Evolutionary conservation across 35 echinoderm and acorn worm species (phyloP), one percentile per base, ranked within the genome.

Genomic region (Apostichopus parvimensis): DNA sequence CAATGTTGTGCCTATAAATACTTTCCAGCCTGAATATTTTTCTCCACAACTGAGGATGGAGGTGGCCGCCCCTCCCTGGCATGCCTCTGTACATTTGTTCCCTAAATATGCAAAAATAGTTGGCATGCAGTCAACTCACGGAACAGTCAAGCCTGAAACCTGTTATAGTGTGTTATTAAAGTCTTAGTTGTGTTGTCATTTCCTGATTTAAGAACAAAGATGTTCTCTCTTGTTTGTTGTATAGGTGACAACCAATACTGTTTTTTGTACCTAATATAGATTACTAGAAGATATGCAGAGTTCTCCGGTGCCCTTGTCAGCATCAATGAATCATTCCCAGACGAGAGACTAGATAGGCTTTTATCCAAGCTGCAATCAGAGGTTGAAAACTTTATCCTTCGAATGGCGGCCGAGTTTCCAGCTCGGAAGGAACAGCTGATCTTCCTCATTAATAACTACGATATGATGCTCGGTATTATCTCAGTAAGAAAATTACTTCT

Each of bases 361-460:
- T 90, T 99, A 8, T 93, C 95, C 8, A 77, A 82, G 17, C 83
- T 99, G 9, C 95, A 96, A 79, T 75, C 92, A 12, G 97, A 99
- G 28, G 97, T 99, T 23, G 95, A 99, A 65, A 99, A 99, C 89
- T 99, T 99, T 89, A 99, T 99, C 71, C 92, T 99, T 9, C 92
- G 95, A n/a, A 96, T 99, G 95, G 97, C 97, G 0, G 97, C 97
- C 4, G 97, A 99, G 93, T 99, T 99, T 23, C 97, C 97, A 20
- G 85, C 92, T 5, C 87, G 97, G 56, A 99, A 96, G 73, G 95
- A 99, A 70, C 97, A 99, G 76, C 95, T 99, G 87, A 99, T 99
- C 91, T 99, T 99, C 70, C 95, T 98, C 15, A 98, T 98, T 56
- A 98, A 98, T 73, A 98, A 98, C 91, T 98, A 98, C 88, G 97